Evolutionary conservation across 2,113 vertebrate genomes (phyloP).

Genomic region (Dromiciops gliroides): DNA sequence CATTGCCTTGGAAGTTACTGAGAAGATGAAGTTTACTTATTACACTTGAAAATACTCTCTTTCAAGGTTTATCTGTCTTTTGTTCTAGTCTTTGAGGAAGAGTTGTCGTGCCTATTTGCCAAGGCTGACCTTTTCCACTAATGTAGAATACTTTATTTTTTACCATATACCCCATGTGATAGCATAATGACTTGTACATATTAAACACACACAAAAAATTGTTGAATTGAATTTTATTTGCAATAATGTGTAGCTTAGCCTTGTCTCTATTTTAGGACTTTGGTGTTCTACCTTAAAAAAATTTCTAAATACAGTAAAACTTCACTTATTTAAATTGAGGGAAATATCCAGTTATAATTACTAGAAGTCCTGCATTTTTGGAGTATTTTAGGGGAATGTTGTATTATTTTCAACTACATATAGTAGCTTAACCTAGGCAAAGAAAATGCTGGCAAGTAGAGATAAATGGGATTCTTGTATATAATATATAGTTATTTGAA

Average conservation of each 20-base stretch:
- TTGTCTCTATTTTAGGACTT: constrained; percentile 39
- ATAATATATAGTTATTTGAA: constrained; percentile 35
- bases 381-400: not conserved
- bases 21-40: not conserved
- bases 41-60: not conserved
- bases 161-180: no score
- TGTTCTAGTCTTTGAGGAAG: not conserved
- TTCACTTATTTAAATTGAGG: constrained; percentile 26
- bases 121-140: not conserved
- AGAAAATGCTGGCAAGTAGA: constrained; percentile 7
- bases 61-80: not conserved
- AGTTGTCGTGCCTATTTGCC: not conserved
- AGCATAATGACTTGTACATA: not conserved
- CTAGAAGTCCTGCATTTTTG: constrained; percentile 2
- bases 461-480: not conserved
- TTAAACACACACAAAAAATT: not conserved
- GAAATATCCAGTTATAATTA: constrained; percentile 27
- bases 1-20: not conserved
- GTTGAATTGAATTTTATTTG: not conserved
- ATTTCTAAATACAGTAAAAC: constrained; percentile 29
- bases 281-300: constrained; percentile 1
- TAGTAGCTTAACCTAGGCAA: constrained; percentile 15
- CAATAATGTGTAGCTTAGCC: not conserved
- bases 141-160: not conserved
- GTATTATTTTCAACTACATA: not conserved